Percentiles rank a stretch among this genome's conserved stretches.
Conservation (phyloP, 2,888 invertebrate genomes). For the Andrena haemorrhoa region DNA sequence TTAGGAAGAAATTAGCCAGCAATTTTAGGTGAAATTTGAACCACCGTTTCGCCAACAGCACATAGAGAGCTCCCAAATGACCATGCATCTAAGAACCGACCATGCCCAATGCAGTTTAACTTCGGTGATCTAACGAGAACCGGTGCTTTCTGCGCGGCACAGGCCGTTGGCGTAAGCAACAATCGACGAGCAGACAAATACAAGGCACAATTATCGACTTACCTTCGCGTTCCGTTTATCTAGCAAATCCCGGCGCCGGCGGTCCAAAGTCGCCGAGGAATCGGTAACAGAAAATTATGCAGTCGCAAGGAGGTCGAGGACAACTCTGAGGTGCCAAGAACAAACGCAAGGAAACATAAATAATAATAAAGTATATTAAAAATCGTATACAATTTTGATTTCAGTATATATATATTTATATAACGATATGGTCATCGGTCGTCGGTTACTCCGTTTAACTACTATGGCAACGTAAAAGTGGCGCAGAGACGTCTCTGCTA, state of each 20-base stretch:
- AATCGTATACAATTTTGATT: conserved; percentile 84
- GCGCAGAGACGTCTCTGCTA: conserved; percentile 62
- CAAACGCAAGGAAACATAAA: conserved; percentile 74
- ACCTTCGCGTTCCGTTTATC: too few species aligned
- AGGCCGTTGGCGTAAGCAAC: too few species aligned
- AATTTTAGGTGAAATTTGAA: too few species aligned
- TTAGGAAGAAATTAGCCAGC: too few species aligned
- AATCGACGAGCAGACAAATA: too few species aligned
- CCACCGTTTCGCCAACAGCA: too few species aligned
- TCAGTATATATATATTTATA: conserved; percentile 68
- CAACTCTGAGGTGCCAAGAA: conserved; percentile 53
- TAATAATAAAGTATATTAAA: conserved; percentile 84
- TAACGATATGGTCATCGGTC: conserved; percentile 71
- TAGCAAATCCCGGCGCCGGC: background rate
- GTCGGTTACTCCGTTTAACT: conserved; percentile 71
- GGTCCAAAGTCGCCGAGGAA: background rate
- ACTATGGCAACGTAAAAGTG: conserved; percentile 79
- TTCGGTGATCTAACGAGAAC: too few species aligned
- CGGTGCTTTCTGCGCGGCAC: too few species aligned
- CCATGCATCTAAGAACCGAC: too few species aligned
- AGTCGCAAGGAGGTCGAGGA: conserved; percentile 16
- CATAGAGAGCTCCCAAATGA: too few species aligned
- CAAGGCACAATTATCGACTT: too few species aligned
- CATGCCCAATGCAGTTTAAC: too few species aligned
- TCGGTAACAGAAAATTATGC: background rate